Conservation (phyloP, 2,113 vertebrate species). For the Micronycteris hirsuta region DNA sequence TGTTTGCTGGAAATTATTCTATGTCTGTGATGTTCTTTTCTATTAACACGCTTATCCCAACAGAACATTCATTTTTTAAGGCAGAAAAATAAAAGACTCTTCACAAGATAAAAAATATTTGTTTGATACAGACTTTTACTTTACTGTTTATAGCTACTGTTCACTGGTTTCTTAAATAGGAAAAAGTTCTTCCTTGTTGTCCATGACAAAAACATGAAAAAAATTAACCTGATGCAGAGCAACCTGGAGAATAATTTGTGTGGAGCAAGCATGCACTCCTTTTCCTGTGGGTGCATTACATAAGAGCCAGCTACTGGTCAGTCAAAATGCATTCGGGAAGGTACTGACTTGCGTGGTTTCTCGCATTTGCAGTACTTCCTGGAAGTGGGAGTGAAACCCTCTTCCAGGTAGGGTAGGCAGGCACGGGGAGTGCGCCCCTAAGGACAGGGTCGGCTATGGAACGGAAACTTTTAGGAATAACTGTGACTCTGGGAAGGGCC, state of each 20-base stretch:
- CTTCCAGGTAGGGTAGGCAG: too few relatives aligned
- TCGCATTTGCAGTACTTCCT: background rate
- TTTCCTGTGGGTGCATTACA: background rate
- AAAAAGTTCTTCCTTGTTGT: background rate
- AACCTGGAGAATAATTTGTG: background rate
- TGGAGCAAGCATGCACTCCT: background rate
- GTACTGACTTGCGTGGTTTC: background rate
- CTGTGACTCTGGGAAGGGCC: too few relatives aligned
- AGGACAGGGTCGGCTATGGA: background rate
- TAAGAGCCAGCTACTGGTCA: background rate
- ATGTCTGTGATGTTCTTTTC: conserved; percentile 56
- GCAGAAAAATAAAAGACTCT: conserved; percentile 32
- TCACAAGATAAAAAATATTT: conserved; percentile 12
- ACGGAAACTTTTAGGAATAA: too few relatives aligned
- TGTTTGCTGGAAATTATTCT: conserved; percentile 68
- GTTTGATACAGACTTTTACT: background rate
- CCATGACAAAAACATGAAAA: background rate
- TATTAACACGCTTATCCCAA: conserved; percentile 50
- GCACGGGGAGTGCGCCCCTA: too few relatives aligned
- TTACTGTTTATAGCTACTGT: conserved; percentile 29
- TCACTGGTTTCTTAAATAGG: conserved; percentile 22
- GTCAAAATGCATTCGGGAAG: background rate
- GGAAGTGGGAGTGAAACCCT: background rate
- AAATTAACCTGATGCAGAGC: background rate
- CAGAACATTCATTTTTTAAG: conserved; percentile 56